phyloP scores from a whole-genome alignment of 2,888 invertebrate genomes.

The Pyrochroa serraticornis region DNA sequence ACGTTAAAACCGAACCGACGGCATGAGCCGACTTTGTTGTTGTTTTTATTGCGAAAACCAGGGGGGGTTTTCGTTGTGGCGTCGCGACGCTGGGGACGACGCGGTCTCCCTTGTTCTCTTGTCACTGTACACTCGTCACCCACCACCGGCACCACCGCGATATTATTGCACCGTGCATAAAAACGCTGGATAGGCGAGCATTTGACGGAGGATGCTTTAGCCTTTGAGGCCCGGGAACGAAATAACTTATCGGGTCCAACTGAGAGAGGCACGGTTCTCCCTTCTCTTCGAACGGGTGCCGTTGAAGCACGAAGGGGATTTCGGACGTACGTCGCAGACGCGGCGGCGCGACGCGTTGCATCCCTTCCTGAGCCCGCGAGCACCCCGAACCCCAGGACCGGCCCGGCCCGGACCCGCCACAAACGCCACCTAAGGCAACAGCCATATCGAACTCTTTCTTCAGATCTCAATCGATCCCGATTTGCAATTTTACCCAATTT shows the following conservation, averaged over 20 bases:
- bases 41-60: neutral
- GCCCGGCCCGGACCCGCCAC: neutral
- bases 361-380: constrained; percentile 51
- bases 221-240: constrained; percentile 48
- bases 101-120: constrained; percentile 1
- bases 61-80: neutral
- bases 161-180: constrained; percentile 31
- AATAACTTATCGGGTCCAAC: constrained; percentile 33
- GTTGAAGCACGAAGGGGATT: constrained; percentile 33
- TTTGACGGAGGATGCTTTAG: constrained; percentile 45
- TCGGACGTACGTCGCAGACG: constrained; percentile 44
- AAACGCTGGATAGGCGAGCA: constrained; percentile 43
- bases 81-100: constrained; percentile 2
- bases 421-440: no score
- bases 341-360: constrained; percentile 44
- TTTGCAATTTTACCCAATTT: no score
- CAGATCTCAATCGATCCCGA: no score
- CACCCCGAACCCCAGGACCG: constrained; percentile 38
- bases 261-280: constrained; percentile 25
- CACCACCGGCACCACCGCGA: constrained; percentile 23
- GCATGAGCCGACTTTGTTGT: neutral
- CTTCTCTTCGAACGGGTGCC: constrained; percentile 27
- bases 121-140: constrained; percentile 25
- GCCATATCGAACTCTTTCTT: no score
- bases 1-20: neutral